Percentiles rank a stretch among this genome's conserved stretches.
phyloP scores from a whole-genome alignment of 1,140 invertebrate species.

The Drosophila paulistorum region DNA sequence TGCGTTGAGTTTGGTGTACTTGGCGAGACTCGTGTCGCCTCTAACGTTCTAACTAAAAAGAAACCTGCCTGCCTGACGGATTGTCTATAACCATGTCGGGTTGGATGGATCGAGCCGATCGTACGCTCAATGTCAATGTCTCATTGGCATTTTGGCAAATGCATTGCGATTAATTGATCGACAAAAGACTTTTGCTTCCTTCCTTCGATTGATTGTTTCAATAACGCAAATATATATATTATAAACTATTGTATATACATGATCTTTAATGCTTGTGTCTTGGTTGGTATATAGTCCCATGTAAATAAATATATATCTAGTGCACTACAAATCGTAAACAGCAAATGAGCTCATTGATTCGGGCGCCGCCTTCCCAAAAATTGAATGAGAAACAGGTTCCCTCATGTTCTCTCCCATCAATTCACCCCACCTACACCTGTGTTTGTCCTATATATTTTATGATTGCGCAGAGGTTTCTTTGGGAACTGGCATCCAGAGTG shows the following conservation, averaged over 20 bases:
- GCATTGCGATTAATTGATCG: constrained; percentile 49
- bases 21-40: constrained; percentile 66
- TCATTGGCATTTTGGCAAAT: constrained; percentile 80
- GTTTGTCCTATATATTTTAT: constrained; percentile 48
- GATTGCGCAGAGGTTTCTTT: constrained; percentile 9
- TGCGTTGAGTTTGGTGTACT: constrained; percentile 70
- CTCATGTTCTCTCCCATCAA: neutral
- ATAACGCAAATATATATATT: constrained; percentile 46
- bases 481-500: constrained; percentile 38
- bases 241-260: constrained; percentile 20
- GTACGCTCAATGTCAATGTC: constrained; percentile 75
- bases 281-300: constrained; percentile 33
- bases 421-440: constrained; percentile 14
- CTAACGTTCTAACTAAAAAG: constrained; percentile 57
- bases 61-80: constrained; percentile 47
- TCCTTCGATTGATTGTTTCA: constrained; percentile 24
- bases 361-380: constrained; percentile 34
- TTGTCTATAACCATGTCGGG: constrained; percentile 29
- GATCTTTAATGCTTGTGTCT: constrained; percentile 24
- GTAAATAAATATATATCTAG: constrained; percentile 11
- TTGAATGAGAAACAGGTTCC: neutral
- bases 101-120: constrained; percentile 17
- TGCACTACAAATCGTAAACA: constrained; percentile 62
- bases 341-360: constrained; percentile 67
- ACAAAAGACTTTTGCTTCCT: constrained; percentile 33